Evolutionary conservation across 2,888 invertebrate genomes (phyloP), one percentile per base, ranked within the genome.

Genomic region (Scotopteryx bipunctaria): DNA sequence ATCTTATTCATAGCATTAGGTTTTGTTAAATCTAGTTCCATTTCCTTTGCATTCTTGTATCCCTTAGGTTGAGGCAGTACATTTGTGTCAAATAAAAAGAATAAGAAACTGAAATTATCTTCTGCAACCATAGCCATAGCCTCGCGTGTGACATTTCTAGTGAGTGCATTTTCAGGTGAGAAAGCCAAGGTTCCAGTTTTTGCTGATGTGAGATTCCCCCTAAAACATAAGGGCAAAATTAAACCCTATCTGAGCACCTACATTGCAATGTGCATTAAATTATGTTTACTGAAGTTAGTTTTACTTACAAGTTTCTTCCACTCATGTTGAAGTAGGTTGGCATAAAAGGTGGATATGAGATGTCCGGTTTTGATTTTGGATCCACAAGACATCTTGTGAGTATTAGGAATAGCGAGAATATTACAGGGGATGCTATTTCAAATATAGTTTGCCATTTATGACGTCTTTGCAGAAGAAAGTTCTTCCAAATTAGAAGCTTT

Each of bases 401-500:
- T 48, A 96, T 94, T 64, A 97, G 81, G 59, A 96, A 90, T 42
- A 94, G 73, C 5, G 93, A 92, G 81, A 95, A 94, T 61, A 94
- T 73, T 25, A 94, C 92, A 47, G 95, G 95, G 43, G 94, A 88
- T 21, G 93, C 71, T 59, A 97, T 91, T 85, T 96, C 96, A 60
- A 95, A 86, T 3, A 92, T 49, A 3, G 96, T 94, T 79, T 95
- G 94, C 68, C 93, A 80, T 75, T 94, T 94, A 80, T 94, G 94
- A 61, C 95, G 91, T 80, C 91, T 93, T 86, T 96, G 96, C 5
- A 96, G 87, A 6, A 94, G 79, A 88, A 93, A 94, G 78, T 97
- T 97, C 80, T 97, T 97, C 96, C 96, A 97, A 64, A 95, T 85
- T 6, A 97, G 90, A 38, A 97, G 91, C 55, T 91, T 82, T 72